Evolutionary conservation across 2,888 invertebrate genomes (phyloP).

Genomic region (Isotomurus palustris): DNA sequence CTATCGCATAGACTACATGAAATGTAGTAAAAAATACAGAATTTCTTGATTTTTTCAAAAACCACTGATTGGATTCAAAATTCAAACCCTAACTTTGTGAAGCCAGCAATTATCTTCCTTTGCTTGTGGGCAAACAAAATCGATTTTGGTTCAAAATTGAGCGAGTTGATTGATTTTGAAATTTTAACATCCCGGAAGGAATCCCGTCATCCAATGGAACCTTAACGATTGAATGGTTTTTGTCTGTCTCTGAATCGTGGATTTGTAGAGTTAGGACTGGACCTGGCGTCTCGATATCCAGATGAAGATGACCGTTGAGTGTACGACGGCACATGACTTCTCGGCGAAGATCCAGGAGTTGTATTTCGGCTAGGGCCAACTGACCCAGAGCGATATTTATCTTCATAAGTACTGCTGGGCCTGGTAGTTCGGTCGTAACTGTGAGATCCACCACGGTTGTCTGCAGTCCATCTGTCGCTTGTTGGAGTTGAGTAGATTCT

Average conservation of each 20-base stretch:
- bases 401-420: constrained; percentile 16
- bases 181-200: background rate
- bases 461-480: constrained; percentile 13
- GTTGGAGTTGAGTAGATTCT: constrained; percentile 2
- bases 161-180: too few species aligned
- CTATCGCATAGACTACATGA: too few species aligned
- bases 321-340: constrained; percentile 18
- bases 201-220: background rate
- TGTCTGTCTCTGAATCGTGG: constrained; percentile 25
- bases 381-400: constrained; percentile 18
- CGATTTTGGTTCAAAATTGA: too few species aligned
- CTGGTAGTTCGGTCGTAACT: constrained; percentile 3
- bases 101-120: too few species aligned
- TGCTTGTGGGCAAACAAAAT: background rate
- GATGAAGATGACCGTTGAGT: constrained; percentile 12
- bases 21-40: too few species aligned
- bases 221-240: constrained; percentile 7
- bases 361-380: constrained; percentile 4
- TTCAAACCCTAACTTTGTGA: too few species aligned
- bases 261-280: background rate
- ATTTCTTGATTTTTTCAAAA: too few species aligned
- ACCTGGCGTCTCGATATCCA: background rate
- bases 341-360: constrained; percentile 2
- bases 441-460: constrained; percentile 10
- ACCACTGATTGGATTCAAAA: too few species aligned